Evolutionary conservation across 2,113 vertebrate genomes (phyloP).

Genomic region (Haplochromis vanheusdeni): DNA sequence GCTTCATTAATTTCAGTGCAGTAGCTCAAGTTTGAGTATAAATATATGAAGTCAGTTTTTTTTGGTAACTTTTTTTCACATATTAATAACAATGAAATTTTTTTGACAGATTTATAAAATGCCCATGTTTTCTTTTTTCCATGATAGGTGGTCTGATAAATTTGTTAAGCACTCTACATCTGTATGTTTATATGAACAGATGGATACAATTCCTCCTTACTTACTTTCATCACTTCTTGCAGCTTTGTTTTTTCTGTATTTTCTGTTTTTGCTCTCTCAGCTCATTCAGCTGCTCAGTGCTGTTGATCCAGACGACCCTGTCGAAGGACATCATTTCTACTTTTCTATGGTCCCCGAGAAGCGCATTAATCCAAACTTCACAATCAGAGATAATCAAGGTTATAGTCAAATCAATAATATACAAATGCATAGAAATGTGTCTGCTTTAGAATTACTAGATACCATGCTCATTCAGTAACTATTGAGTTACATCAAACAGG

Average conservation of each 20-base stretch:
- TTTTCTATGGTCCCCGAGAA: slow-evolving; percentile 77
- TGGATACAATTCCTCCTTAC: not conserved
- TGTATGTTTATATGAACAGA: not conserved
- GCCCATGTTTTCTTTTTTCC: not conserved
- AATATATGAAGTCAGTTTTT: not conserved
- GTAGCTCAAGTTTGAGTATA: not conserved
- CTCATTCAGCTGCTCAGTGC: slow-evolving; percentile 84
- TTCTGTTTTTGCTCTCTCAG: slow-evolving; percentile 62
- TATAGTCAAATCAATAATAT: not conserved
- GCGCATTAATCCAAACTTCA: slow-evolving; percentile 79
- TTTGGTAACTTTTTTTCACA: not conserved
- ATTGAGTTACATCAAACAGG: not conserved
- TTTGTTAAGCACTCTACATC: not conserved
- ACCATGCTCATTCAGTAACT: not conserved
- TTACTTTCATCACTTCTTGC: not conserved
- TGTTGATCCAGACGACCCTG: slow-evolving; percentile 80
- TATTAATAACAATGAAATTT: not conserved
- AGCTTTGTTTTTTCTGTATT: not conserved
- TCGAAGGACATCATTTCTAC: slow-evolving; percentile 77
- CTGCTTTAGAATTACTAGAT: not conserved
- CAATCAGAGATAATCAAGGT: slow-evolving; percentile 87
- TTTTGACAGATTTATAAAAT: not conserved
- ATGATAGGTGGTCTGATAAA: not conserved
- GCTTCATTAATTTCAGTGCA: not conserved
- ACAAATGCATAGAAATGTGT: not conserved